Conservation (phyloP, 53 echinoderm and acorn worm species). For the Apostichopus leukothele region DNA sequence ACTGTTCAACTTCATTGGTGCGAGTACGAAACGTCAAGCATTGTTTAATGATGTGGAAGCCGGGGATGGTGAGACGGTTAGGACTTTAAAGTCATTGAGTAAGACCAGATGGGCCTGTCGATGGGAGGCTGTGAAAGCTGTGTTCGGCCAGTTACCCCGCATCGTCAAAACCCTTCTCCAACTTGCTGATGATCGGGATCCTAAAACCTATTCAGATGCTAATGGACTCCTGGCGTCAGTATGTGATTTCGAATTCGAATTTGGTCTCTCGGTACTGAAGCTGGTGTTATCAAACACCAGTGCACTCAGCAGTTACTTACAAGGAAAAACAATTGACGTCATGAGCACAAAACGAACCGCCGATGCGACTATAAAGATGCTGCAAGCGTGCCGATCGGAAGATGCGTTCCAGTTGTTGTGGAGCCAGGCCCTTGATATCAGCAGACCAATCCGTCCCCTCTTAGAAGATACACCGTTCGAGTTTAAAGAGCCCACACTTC, state of each 20-base stretch:
- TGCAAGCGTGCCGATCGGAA: background rate
- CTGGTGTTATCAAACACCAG: slow-evolving; percentile 20
- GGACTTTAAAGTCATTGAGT: slow-evolving; percentile 21
- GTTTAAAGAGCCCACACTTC: background rate
- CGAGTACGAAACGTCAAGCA: no score
- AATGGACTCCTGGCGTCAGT: background rate
- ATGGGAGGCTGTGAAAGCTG: slow-evolving; percentile 13
- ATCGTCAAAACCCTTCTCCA: slow-evolving; percentile 6
- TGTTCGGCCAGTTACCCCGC: background rate
- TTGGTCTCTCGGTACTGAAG: slow-evolving; percentile 16
- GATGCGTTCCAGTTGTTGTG: slow-evolving; percentile 2
- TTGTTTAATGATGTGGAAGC: no score
- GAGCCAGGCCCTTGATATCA: background rate
- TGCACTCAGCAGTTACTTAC: background rate
- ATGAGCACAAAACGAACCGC: background rate
- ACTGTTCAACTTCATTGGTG: no score
- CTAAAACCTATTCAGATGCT: slow-evolving; percentile 16
- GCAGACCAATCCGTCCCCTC: background rate
- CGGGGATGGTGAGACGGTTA: background rate
- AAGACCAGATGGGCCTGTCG: slow-evolving; percentile 9
- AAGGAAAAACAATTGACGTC: slow-evolving; percentile 11
- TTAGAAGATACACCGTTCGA: slow-evolving; percentile 8
- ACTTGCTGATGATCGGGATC: slow-evolving; percentile 17
- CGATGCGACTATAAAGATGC: slow-evolving; percentile 4
- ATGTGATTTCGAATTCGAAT: slow-evolving; percentile 25